These are phyloP conservation scores for Cossypha polioptera DNA, from an alignment of 2,797 vertebrate species.

Conservation along the genomic window DNA sequence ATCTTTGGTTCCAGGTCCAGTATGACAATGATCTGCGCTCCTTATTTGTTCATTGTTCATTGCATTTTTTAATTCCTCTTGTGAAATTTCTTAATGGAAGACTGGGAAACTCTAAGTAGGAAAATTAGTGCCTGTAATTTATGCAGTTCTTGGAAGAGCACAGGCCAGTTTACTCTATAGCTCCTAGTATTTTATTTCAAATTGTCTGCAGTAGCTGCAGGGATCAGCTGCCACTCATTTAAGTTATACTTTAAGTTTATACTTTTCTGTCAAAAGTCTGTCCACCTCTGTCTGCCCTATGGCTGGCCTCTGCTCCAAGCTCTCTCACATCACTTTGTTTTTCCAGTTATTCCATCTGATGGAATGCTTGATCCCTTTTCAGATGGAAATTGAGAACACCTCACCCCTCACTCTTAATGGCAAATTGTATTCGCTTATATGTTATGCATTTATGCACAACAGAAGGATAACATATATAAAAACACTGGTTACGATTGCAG, in stretches of 20 bases:
- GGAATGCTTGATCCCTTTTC: background rate
- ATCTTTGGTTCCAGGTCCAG: background rate
- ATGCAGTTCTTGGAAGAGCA: background rate
- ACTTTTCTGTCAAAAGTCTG: background rate
- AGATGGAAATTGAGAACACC: background rate
- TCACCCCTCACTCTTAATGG: background rate
- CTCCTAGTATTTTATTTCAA: background rate
- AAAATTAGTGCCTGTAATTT: background rate
- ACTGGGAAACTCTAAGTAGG: background rate
- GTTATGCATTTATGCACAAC: background rate
- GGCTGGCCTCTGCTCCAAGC: background rate
- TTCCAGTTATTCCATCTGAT: background rate
- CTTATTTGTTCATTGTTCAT: background rate
- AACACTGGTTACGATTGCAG: background rate
- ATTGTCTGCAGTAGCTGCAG: background rate
- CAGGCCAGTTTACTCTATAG: background rate
- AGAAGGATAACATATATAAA: background rate
- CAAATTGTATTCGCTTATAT: background rate
- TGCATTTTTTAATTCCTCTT: background rate
- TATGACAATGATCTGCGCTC: background rate
- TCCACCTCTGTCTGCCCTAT: background rate
- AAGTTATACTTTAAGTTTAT: background rate
- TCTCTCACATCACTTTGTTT: background rate
- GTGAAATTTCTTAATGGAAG: background rate
- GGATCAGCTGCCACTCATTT: background rate